Evolutionary conservation across 2,797 vertebrate genomes (phyloP).

Genomic region (Poecilia wingei): DNA sequence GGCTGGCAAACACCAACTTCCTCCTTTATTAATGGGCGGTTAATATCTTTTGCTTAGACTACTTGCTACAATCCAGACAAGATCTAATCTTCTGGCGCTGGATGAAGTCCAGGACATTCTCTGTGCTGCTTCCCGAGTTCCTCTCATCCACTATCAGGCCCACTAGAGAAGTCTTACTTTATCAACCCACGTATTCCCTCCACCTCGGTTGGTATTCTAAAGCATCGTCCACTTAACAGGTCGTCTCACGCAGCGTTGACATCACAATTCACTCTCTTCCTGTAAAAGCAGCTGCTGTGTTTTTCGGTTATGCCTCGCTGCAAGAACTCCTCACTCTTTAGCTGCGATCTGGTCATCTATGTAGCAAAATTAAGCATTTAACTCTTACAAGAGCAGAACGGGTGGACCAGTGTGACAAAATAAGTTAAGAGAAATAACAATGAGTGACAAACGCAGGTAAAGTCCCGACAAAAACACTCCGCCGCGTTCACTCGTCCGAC

Average conservation of each 20-base stretch:
- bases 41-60: background rate
- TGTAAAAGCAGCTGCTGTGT: slow-evolving; percentile 62
- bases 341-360: slow-evolving; percentile 10
- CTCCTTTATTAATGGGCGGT: background rate
- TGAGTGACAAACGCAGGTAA: slow-evolving; percentile 4
- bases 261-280: slow-evolving; percentile 12
- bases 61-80: background rate
- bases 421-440: background rate
- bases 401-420: background rate
- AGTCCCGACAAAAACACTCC: slow-evolving; percentile 32
- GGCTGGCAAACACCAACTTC: background rate
- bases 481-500: slow-evolving; percentile 43
- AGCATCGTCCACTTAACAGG: background rate
- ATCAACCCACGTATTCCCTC: background rate
- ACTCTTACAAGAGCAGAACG: slow-evolving; percentile 13
- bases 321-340: slow-evolving; percentile 26
- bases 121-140: background rate
- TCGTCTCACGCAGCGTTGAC: background rate
- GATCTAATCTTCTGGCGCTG: background rate
- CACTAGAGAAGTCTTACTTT: background rate
- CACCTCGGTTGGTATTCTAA: background rate
- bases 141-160: background rate
- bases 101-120: background rate
- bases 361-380: slow-evolving; percentile 57
- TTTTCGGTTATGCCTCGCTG: slow-evolving; percentile 33